phyloP scores from a whole-genome alignment of 2,888 invertebrate genomes.

The Digitonthophagus gazella region DNA sequence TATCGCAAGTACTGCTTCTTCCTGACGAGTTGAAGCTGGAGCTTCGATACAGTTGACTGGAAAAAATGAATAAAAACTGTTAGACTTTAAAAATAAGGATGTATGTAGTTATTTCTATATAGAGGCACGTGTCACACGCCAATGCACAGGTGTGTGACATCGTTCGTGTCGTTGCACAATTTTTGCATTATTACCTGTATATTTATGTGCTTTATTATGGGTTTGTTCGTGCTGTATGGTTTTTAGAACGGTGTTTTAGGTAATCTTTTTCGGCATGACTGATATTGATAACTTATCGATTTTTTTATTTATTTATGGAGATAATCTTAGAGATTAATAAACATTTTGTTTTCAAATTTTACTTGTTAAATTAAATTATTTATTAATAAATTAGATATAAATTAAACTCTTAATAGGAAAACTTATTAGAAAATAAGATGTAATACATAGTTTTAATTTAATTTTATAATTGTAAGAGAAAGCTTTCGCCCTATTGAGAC shows the following conservation, averaged over 20 bases:
- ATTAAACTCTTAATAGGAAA: neutral
- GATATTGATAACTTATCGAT: neutral
- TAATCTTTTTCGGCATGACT: neutral
- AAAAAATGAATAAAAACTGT: slow-evolving; percentile 3
- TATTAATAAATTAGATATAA: neutral
- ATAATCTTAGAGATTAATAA: neutral
- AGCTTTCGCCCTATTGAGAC: neutral
- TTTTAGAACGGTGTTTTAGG: neutral
- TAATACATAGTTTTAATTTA: neutral
- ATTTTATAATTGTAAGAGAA: neutral
- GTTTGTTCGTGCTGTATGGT: neutral
- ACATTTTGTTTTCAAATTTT: neutral
- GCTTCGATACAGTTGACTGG: slow-evolving; percentile 85
- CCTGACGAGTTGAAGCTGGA: slow-evolving; percentile 92
- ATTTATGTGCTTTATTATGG: neutral
- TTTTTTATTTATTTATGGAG: neutral
- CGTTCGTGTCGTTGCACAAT: neutral
- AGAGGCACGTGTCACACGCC: slow-evolving; percentile 8
- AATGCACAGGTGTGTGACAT: slow-evolving; percentile 11
- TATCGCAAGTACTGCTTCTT: slow-evolving; percentile 87
- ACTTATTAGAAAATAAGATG: neutral
- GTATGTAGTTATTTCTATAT: neutral
- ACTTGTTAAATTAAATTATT: no score
- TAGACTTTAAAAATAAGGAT: neutral
- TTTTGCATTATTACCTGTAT: neutral